Evolutionary conservation across 2,888 invertebrate genomes (phyloP).

Genomic region (Hirtodrosophila alboralis): DNA sequence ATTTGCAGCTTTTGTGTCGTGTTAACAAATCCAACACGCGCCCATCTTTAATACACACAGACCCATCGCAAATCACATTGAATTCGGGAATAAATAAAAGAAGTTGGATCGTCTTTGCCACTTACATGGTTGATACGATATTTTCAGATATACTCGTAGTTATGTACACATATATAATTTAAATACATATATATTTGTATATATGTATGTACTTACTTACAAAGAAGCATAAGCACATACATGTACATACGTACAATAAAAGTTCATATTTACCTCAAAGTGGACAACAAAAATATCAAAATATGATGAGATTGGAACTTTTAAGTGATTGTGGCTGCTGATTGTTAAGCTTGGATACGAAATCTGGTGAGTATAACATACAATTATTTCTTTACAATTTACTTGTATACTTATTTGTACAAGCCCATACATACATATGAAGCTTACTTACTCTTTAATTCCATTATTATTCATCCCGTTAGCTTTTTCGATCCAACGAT

Average conservation of each 20-base stretch:
- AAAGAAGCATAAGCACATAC: slow-evolving; percentile 2
- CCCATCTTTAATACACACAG: too few species aligned
- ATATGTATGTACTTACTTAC: slow-evolving; percentile 1
- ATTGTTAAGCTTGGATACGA: slow-evolving; percentile 36
- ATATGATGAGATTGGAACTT: slow-evolving; percentile 35
- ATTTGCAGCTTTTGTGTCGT: too few species aligned
- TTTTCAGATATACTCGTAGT: background rate
- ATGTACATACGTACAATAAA: background rate
- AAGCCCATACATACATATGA: background rate
- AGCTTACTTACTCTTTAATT: too few species aligned
- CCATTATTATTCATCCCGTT: too few species aligned
- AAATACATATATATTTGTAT: background rate
- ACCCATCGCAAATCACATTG: too few species aligned
- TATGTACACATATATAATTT: background rate
- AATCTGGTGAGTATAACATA: slow-evolving; percentile 27
- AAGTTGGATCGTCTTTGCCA: slow-evolving; percentile 1
- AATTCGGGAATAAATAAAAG: slow-evolving; percentile 13
- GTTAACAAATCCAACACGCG: too few species aligned
- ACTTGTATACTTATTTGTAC: too few species aligned
- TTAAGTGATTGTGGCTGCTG: slow-evolving; percentile 35
- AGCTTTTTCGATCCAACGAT: too few species aligned
- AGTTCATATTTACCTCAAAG: slow-evolving; percentile 32
- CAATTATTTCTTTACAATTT: too few species aligned
- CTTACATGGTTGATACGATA: background rate
- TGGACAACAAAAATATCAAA: slow-evolving; percentile 32